These are phyloP conservation scores for Pediacus dermestoides DNA, from an alignment of 2,888 invertebrate genomes.

Conservation along the genomic window DNA sequence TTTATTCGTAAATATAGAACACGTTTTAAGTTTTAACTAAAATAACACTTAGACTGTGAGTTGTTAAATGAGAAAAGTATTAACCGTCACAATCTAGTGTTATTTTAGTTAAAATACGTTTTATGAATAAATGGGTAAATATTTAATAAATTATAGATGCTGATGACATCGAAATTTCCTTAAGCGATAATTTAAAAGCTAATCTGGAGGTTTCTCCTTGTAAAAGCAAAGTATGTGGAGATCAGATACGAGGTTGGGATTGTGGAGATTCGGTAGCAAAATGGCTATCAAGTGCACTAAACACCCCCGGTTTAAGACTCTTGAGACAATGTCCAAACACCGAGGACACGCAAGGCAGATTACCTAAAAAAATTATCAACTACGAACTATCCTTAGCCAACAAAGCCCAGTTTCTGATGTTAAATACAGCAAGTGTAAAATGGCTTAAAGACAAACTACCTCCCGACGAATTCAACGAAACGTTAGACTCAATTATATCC, in stretches of 20 bases:
- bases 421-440: slow-evolving; percentile 73
- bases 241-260: slow-evolving; percentile 73
- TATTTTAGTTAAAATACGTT: too few species aligned
- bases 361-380: neutral
- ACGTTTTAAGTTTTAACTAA: too few species aligned
- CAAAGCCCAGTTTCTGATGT: slow-evolving; percentile 80
- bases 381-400: slow-evolving; percentile 66
- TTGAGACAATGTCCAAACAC: slow-evolving; percentile 55
- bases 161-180: too few species aligned
- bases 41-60: too few species aligned
- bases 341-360: neutral
- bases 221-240: slow-evolving; percentile 82
- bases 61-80: too few species aligned
- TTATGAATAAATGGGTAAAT: too few species aligned
- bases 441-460: slow-evolving; percentile 64
- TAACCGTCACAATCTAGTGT: too few species aligned
- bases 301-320: slow-evolving; percentile 64
- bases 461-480: slow-evolving; percentile 54
- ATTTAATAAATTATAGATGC: too few species aligned
- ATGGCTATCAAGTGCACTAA: slow-evolving; percentile 77
- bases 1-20: too few species aligned
- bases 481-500: slow-evolving; percentile 54
- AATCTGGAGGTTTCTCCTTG: slow-evolving; percentile 54
- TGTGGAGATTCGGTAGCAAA: slow-evolving; percentile 77
- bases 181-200: slow-evolving; percentile 41